A percentile compares a stretch with the other conserved stretches of the same genome.
Evolutionary conservation across 1,140 invertebrate genomes (phyloP).

Genomic region (Tetranychus urticae): DNA sequence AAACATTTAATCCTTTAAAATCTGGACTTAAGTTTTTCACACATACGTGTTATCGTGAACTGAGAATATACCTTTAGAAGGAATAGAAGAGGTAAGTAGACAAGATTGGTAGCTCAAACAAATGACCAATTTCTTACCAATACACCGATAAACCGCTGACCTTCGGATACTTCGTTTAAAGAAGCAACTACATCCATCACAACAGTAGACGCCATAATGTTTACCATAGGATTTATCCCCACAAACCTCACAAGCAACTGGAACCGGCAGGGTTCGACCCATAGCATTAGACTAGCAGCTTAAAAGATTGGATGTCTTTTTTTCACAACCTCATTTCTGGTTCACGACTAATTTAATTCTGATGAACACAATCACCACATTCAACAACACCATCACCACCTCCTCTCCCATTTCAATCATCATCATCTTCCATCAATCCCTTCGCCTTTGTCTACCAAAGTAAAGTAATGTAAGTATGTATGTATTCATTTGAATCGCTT

Average conservation of each 20-base stretch:
- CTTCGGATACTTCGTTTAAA: conserved; percentile 53
- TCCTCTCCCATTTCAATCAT: background rate
- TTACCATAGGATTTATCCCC: conserved; percentile 64
- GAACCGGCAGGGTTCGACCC: conserved; percentile 37
- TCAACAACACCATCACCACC: background rate
- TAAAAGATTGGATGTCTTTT: no score
- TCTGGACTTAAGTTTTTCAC: no score
- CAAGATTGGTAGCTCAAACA: background rate
- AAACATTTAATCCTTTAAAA: background rate
- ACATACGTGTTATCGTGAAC: no score
- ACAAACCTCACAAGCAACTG: conserved; percentile 46
- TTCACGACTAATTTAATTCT: background rate
- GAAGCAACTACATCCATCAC: conserved; percentile 70
- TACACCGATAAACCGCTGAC: conserved; percentile 43
- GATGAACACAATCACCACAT: background rate
- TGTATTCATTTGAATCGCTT: no score
- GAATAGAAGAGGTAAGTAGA: no score
- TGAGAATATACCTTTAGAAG: no score
- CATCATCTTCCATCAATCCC: no score
- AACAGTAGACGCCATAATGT: conserved; percentile 62
- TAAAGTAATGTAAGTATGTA: no score
- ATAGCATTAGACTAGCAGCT: background rate
- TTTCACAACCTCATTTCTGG: no score
- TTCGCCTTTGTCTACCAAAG: no score
- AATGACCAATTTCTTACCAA: conserved; percentile 30